Evolutionary conservation across 2,888 invertebrate species (phyloP).

Genomic region (Seladonia tumulorum): DNA sequence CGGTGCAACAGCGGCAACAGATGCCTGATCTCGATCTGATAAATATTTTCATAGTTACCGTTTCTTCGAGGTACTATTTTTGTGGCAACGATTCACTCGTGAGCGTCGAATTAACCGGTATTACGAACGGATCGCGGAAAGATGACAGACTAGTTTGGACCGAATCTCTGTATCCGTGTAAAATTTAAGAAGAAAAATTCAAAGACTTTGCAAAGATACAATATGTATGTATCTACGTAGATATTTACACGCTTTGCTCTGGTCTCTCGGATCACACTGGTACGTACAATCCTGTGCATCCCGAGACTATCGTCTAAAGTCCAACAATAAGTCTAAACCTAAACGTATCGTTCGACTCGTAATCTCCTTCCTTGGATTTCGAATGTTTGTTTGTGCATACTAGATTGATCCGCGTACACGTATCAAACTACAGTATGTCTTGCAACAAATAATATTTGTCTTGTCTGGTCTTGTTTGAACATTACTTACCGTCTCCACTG

Average conservation of each 20-base stretch:
- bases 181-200: background rate
- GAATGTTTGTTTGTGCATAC: background rate
- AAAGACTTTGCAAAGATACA: background rate
- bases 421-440: background rate
- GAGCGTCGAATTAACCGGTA: background rate
- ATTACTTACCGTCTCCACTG: background rate
- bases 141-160: background rate
- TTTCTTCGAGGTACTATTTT: slow-evolving; percentile 49
- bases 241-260: background rate
- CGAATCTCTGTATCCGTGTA: background rate
- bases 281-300: background rate
- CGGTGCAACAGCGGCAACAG: slow-evolving; percentile 21
- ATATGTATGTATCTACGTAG: too few relatives aligned
- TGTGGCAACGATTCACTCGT: slow-evolving; percentile 1
- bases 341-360: background rate
- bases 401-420: background rate
- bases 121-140: background rate
- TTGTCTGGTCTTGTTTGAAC: background rate
- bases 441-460: background rate
- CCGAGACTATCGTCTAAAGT: background rate
- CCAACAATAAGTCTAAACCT: background rate
- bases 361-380: background rate
- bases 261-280: background rate
- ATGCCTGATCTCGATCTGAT: slow-evolving; percentile 18
- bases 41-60: slow-evolving; percentile 57